Conservation (phyloP, 2,797 vertebrate genomes). For the Enteromius mattozi region DNA sequence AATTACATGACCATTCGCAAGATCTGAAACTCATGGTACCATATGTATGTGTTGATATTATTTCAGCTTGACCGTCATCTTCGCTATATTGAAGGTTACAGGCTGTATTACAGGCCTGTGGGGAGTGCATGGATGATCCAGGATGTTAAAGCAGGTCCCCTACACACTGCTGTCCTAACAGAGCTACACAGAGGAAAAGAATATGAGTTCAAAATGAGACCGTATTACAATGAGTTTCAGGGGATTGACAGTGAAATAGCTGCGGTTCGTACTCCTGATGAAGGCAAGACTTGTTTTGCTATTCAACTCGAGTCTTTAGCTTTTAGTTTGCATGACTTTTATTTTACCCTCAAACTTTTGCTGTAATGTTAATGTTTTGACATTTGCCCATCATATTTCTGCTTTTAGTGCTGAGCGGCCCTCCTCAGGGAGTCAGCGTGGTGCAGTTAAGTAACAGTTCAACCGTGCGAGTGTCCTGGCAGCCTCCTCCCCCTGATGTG, state of each 20-base stretch:
- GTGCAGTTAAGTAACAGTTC: constrained; percentile 87
- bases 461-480: constrained; percentile 92
- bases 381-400: constrained; percentile 47
- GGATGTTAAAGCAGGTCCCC: constrained; percentile 78
- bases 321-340: constrained; percentile 13
- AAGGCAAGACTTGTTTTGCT: constrained; percentile 79
- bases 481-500: constrained; percentile 82
- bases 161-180: constrained; percentile 78
- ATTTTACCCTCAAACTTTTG: constrained; percentile 20
- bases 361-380: constrained; percentile 22
- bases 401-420: constrained; percentile 81
- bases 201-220: constrained; percentile 92
- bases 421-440: constrained; percentile 87
- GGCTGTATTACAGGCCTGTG: constrained; percentile 85
- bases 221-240: constrained; percentile 88
- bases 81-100: constrained; percentile 88
- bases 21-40: constrained; percentile 2
- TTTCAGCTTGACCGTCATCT: constrained; percentile 84
- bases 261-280: constrained; percentile 82
- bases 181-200: constrained; percentile 83
- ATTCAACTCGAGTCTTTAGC: constrained; percentile 19
- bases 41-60: constrained; percentile 35
- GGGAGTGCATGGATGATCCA: constrained; percentile 84
- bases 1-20: neutral
- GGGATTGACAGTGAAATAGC: constrained; percentile 87